Evolutionary conservation across 1,140 invertebrate genomes (phyloP), one percentile per base, ranked within the genome.

Genomic region (Euwallacea fornicatus): DNA sequence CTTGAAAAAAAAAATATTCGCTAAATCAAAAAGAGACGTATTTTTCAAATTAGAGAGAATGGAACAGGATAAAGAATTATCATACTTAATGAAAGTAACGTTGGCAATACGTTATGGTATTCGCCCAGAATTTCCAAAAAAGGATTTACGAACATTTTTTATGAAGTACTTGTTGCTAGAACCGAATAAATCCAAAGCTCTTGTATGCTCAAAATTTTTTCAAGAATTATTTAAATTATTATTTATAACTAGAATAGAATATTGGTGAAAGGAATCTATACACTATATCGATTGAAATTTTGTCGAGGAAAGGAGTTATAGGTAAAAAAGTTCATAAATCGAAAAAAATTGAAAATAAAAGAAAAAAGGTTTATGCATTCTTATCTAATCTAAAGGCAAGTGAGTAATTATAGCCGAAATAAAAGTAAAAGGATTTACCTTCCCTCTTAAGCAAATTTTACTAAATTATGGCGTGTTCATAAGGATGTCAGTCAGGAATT

Each of bases 381-480:
- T 11, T 61, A 13, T 61, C 58, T 11, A 61, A 61, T 16, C 2
- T 42, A 43, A 61, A 43, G 41, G 58, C 42, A 61, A 11, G 16
- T 42, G 21, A 61, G 58, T 43, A 2, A 61, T 61, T 61, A 61
- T 61, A 41, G 16, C 7, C 21, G 58, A 61, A 61, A 61, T 15
- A 61, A 61, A 42, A 61, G 33, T 43, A 16, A 61, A 42, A 61
- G 3, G 9, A 16, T 61, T 41, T 61, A 61, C 16, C 16, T 56
- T 11, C 33, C 16, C 3, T 43, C 16, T 11, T 9, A 4, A 2
- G 3, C 3, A 21, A 61, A 64, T 47, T 16, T 67, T 13, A 67
- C 41, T 6, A 56, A 67, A 59, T 15, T 67, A 42, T 8, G n/a
- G 4, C 2, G 0, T 8, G 44, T 42, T 15, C 60, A 69, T 13